phyloP scores from a whole-genome alignment of 2,888 invertebrate genomes.

The Phortica okadai region DNA sequence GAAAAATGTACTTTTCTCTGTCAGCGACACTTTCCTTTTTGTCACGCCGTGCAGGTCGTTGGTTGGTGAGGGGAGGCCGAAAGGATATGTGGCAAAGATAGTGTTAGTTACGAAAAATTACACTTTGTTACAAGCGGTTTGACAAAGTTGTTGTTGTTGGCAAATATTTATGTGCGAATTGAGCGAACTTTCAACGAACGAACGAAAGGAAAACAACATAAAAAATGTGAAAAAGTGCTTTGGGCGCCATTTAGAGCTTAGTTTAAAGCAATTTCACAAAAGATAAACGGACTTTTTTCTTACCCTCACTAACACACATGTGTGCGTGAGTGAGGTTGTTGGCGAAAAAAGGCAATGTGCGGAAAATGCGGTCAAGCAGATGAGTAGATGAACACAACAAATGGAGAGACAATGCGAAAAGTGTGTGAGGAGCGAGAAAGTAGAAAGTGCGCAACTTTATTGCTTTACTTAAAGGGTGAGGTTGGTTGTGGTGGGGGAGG shows the following conservation, averaged over 20 bases:
- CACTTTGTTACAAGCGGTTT: constrained; percentile 68
- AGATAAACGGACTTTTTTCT: constrained; percentile 46
- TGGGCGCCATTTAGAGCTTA: constrained; percentile 65
- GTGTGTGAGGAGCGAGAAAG: neutral
- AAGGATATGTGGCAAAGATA: constrained; percentile 54
- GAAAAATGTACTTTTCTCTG: constrained; percentile 71
- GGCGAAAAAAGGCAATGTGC: constrained; percentile 59
- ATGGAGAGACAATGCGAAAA: constrained; percentile 28
- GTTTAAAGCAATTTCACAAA: constrained; percentile 61
- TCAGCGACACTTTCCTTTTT: constrained; percentile 14
- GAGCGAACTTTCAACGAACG: constrained; percentile 11
- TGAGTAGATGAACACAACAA: neutral
- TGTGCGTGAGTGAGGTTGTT: constrained; percentile 42
- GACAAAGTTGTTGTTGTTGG: constrained; percentile 64
- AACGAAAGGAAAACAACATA: neutral
- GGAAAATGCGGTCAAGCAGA: constrained; percentile 59
- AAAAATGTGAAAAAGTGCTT: constrained; percentile 56
- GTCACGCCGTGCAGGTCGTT: constrained; percentile 21
- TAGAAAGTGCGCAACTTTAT: neutral
- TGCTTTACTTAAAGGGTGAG: neutral
- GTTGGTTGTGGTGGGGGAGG: neutral
- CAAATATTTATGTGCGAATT: constrained; percentile 31
- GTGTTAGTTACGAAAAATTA: constrained; percentile 66
- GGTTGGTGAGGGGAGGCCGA: constrained; percentile 30
- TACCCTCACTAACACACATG: too few relatives aligned